Base-by-base conservation (phyloP, 2,888 invertebrate species). In the Orchesella flavescens region DNA sequence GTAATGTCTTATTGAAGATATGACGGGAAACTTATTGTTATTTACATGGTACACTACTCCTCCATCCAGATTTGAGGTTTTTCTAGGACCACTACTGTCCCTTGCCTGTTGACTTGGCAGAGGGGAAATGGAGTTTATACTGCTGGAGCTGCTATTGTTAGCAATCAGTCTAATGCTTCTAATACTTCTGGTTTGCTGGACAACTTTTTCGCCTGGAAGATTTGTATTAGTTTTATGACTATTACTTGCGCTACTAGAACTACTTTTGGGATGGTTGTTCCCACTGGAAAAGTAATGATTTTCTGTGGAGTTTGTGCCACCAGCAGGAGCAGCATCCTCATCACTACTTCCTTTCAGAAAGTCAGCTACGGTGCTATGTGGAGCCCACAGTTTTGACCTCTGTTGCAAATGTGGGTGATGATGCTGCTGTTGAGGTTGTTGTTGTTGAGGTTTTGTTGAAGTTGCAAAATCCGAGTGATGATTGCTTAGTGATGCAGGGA, bases 1-100 rank as follows among this genome's bases (percentile, higher is more conserved):
- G 84, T 86, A 85, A 79, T 88, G 88, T 69, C 88, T 81, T 80
- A 88, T 88, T 61, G 86, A 87, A 49, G 87, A 86, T 74, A 88
- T 87, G 77, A 87, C 82, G 21, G 87, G 87, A 21, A 84, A 73
- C 83, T 86, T 84, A 84, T 79, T 83, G 68, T 77, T 84, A 75
- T 84, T 78, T 79, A 84, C 84, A 65, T 79, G 78, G 75, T 79
- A 84, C 79, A 75, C 75, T 23, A 46, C 66, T 44, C 79, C 63
- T 59, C 23, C 23, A 46, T 55, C 24, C 44, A 21, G 17, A 15
- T 65, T 78, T 69, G 69, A 75, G 81, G 82, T 57, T 59, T 44
- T 7, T 12, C 53, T 72, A 44, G 69, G 66, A 19, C 55, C 49
- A 44, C 53, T 66, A 44, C 57, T 34, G 55, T 59, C 66, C 17